phyloP scores from a whole-genome alignment of 2,113 vertebrate species.

The Otolemur garnettii region DNA sequence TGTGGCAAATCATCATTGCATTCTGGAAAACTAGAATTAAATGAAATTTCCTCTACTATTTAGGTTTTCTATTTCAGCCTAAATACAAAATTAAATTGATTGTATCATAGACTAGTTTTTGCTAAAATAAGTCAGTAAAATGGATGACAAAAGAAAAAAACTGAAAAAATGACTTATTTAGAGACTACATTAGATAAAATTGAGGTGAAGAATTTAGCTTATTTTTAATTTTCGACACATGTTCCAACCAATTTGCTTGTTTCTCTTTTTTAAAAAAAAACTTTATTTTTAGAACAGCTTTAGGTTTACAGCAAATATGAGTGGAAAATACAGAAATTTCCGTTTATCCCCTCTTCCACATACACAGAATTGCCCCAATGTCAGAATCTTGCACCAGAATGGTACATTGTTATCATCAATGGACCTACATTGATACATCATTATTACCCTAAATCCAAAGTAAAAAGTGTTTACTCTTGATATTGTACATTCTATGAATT shows the following conservation, averaged over 20 bases:
- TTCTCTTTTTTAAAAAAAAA: neutral
- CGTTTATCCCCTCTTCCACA: neutral
- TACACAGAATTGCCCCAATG: neutral
- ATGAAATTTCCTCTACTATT: neutral
- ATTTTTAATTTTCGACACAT: neutral
- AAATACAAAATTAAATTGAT: neutral
- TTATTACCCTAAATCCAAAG: neutral
- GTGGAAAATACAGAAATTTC: neutral
- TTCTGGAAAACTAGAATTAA: neutral
- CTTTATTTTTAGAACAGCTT: neutral
- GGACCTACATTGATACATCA: neutral
- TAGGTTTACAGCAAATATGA: neutral
- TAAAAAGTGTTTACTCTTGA: neutral
- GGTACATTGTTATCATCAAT: neutral
- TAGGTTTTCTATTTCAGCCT: neutral
- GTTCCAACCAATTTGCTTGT: neutral
- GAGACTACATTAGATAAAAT: neutral
- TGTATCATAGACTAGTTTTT: neutral
- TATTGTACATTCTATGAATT: neutral
- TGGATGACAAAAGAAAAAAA: neutral
- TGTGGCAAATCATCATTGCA: neutral
- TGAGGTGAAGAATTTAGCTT: neutral
- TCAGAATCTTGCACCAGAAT: neutral
- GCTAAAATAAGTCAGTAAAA: neutral
- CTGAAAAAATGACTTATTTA: neutral